These are phyloP conservation scores for Clanis bilineata DNA, from an alignment of 2,888 invertebrate genomes.

Conservation along the genomic window DNA sequence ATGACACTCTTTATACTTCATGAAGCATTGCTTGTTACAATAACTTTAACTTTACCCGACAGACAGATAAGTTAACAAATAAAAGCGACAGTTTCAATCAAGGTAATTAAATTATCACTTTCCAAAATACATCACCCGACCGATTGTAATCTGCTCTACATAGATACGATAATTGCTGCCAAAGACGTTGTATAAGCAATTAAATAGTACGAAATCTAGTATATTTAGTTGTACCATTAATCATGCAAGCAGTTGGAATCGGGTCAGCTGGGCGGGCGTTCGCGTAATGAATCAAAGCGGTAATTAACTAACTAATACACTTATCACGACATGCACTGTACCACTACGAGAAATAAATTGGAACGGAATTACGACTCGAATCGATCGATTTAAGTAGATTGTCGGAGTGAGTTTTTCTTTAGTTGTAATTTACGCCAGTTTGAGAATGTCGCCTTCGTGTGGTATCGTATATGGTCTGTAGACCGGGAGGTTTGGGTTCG, in stretches of 20 bases:
- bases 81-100: background rate
- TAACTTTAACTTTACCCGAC: no score
- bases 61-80: background rate
- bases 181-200: conserved; percentile 43
- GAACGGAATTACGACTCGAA: conserved; percentile 36
- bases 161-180: conserved; percentile 44
- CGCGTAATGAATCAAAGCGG: conserved; percentile 66
- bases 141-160: conserved; percentile 42
- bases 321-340: conserved; percentile 60
- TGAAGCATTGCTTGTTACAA: no score
- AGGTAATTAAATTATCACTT: conserved; percentile 11
- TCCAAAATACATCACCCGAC: conserved; percentile 23
- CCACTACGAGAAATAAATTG: conserved; percentile 37
- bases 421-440: background rate
- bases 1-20: no score
- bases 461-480: background rate
- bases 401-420: background rate
- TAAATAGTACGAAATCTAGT: conserved; percentile 58
- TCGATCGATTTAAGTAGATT: conserved; percentile 7
- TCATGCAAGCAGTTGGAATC: conserved; percentile 61
- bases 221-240: conserved; percentile 59
- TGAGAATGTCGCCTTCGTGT: background rate
- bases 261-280: conserved; percentile 46
- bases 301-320: conserved; percentile 72
- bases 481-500: no score